These are phyloP conservation scores for Pyrocephalus nanus DNA, from an alignment of 2,797 vertebrate species.

Conservation along the genomic window DNA sequence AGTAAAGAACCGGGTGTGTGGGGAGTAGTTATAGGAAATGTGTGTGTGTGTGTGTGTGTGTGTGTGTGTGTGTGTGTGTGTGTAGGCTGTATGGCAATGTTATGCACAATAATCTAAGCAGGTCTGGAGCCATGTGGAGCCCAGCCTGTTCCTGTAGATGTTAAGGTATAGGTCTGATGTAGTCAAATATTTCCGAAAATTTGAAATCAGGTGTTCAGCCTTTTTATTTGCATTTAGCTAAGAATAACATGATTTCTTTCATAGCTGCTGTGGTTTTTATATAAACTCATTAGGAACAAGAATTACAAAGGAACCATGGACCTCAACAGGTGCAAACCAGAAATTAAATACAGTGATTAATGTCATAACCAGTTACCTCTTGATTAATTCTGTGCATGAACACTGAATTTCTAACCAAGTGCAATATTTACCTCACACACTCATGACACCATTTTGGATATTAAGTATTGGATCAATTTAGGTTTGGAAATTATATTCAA, in stretches of 20 bases:
- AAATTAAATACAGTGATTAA: not conserved
- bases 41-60: not conserved
- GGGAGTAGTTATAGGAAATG: not conserved
- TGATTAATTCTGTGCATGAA: not conserved
- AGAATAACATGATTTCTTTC: not conserved
- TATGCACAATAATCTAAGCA: not conserved
- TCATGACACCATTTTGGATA: not conserved
- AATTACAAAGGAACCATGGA: not conserved
- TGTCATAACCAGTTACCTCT: not conserved
- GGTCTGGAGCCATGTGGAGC: not conserved
- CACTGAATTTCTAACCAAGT: not conserved
- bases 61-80: not conserved
- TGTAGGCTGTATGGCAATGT: not conserved
- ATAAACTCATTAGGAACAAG: not conserved
- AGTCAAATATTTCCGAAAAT: not conserved
- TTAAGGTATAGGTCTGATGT: not conserved
- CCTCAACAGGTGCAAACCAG: not conserved
- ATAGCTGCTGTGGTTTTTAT: not conserved
- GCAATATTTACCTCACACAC: not conserved
- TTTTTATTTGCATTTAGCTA: not conserved
- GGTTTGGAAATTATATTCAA: not conserved
- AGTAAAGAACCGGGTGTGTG: not conserved
- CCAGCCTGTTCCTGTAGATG: not conserved
- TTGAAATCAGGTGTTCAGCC: not conserved
- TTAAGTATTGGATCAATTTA: not conserved